Percentiles rank a stretch among this genome's conserved stretches.
These are phyloP conservation scores for Idaea aversata DNA, from an alignment of 2,888 invertebrate genomes.

Conservation along the genomic window DNA sequence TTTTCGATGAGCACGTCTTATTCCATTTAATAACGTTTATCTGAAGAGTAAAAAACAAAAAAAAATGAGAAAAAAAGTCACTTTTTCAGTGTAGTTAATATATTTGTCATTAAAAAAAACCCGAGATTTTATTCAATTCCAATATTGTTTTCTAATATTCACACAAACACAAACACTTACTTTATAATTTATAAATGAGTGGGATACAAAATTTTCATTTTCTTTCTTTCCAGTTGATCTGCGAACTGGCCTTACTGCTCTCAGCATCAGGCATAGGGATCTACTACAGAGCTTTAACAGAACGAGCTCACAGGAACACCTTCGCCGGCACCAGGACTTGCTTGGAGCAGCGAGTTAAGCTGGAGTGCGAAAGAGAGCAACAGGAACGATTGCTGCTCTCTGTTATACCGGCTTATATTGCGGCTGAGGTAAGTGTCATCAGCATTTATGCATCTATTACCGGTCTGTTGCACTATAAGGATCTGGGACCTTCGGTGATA, in stretches of 20 bases:
- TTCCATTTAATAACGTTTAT: no score
- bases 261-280: slow-evolving; percentile 91
- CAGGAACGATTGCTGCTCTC: slow-evolving; percentile 95
- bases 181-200: no score
- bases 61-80: no score
- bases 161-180: no score
- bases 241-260: slow-evolving; percentile 87
- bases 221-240: slow-evolving; percentile 84
- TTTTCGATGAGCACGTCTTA: neutral
- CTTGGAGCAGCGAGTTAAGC: slow-evolving; percentile 93
- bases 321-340: slow-evolving; percentile 95
- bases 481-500: neutral
- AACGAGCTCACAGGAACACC: slow-evolving; percentile 91
- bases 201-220: no score
- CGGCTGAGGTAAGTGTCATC: slow-evolving; percentile 88
- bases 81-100: no score
- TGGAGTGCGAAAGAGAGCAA: slow-evolving; percentile 95
- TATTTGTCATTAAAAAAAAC: no score
- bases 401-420: slow-evolving; percentile 96
- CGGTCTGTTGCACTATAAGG: neutral
- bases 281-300: slow-evolving; percentile 93
- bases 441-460: no score
- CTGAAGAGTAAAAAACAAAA: no score
- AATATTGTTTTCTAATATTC: no score
- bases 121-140: no score